Percentiles rank a stretch among this genome's conserved stretches.
Conservation (phyloP, 2,797 vertebrate genomes). For the Graptemys geographica region DNA sequence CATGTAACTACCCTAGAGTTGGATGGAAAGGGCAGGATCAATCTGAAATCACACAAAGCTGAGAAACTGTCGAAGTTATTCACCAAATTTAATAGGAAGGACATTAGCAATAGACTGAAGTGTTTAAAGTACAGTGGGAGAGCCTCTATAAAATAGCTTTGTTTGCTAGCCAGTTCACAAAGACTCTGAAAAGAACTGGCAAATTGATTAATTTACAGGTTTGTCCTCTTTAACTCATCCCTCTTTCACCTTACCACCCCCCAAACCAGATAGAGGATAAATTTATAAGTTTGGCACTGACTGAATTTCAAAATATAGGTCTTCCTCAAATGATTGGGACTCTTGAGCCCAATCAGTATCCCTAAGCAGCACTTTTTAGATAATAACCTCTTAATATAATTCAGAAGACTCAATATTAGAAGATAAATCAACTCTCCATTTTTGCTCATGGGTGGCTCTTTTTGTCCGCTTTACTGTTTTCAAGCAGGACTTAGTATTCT, state of each 20-base stretch:
- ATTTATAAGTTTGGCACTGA: not conserved
- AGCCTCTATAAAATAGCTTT: not conserved
- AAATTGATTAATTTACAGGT: not conserved
- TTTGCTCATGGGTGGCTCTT: not conserved
- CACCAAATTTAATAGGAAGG: not conserved
- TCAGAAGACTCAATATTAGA: not conserved
- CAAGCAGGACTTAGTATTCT: not conserved
- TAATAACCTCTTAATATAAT: not conserved
- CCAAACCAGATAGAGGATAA: not conserved
- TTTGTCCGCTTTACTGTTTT: not conserved
- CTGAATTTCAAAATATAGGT: not conserved
- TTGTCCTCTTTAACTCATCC: not conserved
- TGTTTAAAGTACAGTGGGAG: not conserved
- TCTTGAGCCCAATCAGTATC: not conserved
- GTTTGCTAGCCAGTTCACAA: not conserved
- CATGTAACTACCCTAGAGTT: constrained; percentile 39
- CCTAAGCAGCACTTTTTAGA: not conserved
- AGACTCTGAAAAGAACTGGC: not conserved
- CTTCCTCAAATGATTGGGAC: not conserved
- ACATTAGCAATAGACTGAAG: not conserved
- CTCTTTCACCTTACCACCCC: not conserved
- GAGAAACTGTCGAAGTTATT: constrained; percentile 29
- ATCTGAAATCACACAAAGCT: not conserved
- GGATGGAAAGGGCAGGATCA: constrained; percentile 31
- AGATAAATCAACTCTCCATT: not conserved